phyloP scores from a whole-genome alignment of 2,113 vertebrate species.

The Microtus pennsylvanicus region DNA sequence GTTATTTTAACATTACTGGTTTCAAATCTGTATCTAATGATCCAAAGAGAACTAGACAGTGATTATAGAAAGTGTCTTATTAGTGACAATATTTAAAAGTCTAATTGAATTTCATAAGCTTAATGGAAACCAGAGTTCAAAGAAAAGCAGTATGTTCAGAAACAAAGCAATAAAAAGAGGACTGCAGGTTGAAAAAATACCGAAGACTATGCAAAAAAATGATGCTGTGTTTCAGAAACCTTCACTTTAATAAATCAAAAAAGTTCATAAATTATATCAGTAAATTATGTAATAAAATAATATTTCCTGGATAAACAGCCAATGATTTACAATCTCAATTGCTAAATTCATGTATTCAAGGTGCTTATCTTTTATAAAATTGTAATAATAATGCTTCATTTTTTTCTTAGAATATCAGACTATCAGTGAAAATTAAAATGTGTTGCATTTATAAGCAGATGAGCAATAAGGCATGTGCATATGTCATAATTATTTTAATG shows the following conservation, averaged over 20 bases:
- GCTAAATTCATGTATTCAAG: background rate
- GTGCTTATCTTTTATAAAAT: slow-evolving; percentile 15
- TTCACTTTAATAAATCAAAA: slow-evolving; percentile 43
- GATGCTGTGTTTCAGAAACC: slow-evolving; percentile 4
- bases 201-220: background rate
- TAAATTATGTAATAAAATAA: background rate
- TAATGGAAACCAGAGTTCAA: slow-evolving; percentile 22
- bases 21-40: background rate
- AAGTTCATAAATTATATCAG: background rate
- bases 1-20: slow-evolving; percentile 15
- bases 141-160: background rate
- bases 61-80: background rate
- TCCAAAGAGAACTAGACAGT: slow-evolving; percentile 32
- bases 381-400: background rate
- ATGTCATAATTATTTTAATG: background rate
- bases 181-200: slow-evolving; percentile 6
- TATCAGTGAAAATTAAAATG: slow-evolving; percentile 7
- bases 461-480: background rate
- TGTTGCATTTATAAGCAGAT: background rate
- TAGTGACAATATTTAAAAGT: background rate
- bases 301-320: background rate
- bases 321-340: slow-evolving; percentile 11
- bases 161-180: background rate
- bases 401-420: background rate
- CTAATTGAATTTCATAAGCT: slow-evolving; percentile 11